These are phyloP conservation scores for Cosmia trapezina DNA, from an alignment of 2,888 invertebrate species.

Conservation along the genomic window DNA sequence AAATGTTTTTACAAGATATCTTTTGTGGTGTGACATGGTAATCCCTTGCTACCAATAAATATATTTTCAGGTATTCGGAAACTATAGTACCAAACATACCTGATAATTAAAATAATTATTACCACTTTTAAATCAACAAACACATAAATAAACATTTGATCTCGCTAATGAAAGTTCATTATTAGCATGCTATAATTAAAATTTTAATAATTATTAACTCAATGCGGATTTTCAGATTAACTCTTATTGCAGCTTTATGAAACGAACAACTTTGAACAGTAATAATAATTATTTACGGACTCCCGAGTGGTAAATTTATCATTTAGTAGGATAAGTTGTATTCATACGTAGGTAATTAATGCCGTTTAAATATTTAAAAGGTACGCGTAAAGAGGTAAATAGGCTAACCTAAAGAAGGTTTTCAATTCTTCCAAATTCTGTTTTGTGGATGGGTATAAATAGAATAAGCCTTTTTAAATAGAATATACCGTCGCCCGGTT, in stretches of 20 bases:
- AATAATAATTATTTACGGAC: conserved; percentile 6
- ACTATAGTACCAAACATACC: background rate
- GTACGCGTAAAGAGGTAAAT: background rate
- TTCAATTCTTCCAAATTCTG: background rate
- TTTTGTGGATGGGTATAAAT: background rate
- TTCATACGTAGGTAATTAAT: background rate
- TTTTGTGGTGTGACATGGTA: too few relatives aligned
- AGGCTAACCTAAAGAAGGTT: conserved; percentile 1
- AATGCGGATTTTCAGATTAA: conserved; percentile 39
- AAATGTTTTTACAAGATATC: too few relatives aligned
- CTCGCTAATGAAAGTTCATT: conserved; percentile 35
- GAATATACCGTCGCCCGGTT: too few relatives aligned
- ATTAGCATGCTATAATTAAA: conserved; percentile 58
- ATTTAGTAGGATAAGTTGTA: conserved; percentile 16
- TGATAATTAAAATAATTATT: background rate
- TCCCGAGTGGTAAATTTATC: conserved; percentile 20
- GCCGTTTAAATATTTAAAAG: conserved; percentile 28
- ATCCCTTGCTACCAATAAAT: too few relatives aligned
- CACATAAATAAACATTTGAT: conserved; percentile 7
- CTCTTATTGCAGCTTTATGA: conserved; percentile 33
- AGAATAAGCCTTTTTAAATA: too few relatives aligned
- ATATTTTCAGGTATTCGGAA: background rate
- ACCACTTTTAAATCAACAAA: background rate
- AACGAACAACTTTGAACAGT: conserved; percentile 28
- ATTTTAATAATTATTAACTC: conserved; percentile 45